Evolutionary conservation across 2,888 invertebrate genomes (phyloP), one percentile per base, ranked within the genome.

Genomic region (Rugalucina vietnamica): DNA sequence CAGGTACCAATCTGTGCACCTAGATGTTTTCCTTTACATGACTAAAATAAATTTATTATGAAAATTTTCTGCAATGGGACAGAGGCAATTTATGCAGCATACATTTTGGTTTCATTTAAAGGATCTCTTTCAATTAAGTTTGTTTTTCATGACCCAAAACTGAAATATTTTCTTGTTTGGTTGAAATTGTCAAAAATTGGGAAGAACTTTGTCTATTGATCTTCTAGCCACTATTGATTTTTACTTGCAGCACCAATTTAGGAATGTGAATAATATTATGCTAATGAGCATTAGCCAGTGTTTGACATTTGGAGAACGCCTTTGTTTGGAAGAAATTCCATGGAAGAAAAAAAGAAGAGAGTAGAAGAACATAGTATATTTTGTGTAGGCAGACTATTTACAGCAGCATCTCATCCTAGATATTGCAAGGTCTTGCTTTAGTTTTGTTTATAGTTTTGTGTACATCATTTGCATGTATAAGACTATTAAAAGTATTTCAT

Each of bases 141-240:
- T 43, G 8, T 43, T 43, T 43, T 43, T 43, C 18, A 8, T 43
- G 10, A 43, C 10, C 43, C 8, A 43, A 18, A 43, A 12, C 10
- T 43, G 43, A 43, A 12, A 12, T 43, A 12, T 43, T 43, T 43
- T 18, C 18, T 43, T 43, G 43, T 43, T 8, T 12, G 18, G 43
- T 12, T 43, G 18, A 43, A 43, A 43, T 12, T 43, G 18, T 43
- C 8, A 43, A 43, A 43, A 18, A 43, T 12, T 12, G 8, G 43
- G 18, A 43, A 43, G 43, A 43, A 43, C 8, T 43, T 12, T 8
- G 43, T 65, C 14, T 60, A 60, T 60, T 65, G 65, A 65, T 65
- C 65, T 34, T n/a, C 21, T 29, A 24, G 57, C 24, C 29, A 37
- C 57, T 87, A 87, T 87, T 85, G 87, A 87, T 87, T 87, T 83